A percentile compares a stretch with the other conserved stretches of the same genome.
Conservation (phyloP, 2,888 invertebrate species). For the Phyllotreta striolata region DNA sequence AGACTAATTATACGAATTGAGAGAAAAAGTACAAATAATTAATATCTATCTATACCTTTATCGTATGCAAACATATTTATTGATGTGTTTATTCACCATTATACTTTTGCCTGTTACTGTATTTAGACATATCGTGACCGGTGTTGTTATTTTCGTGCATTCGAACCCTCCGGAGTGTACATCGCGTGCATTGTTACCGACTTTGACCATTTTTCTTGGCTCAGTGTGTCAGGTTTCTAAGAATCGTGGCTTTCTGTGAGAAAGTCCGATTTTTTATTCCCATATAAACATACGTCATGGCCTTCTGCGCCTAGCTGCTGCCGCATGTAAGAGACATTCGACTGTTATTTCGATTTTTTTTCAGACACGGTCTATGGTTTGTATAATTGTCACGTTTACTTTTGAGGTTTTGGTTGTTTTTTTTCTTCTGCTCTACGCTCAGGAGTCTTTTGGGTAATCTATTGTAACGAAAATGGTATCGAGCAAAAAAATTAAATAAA, state of each 20-base stretch:
- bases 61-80: no score
- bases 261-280: conserved; percentile 59
- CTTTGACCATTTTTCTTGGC: conserved; percentile 62
- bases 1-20: no score
- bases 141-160: conserved; percentile 56
- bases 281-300: conserved; percentile 51
- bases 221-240: conserved; percentile 61
- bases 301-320: conserved; percentile 50
- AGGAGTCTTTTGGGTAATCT: background rate
- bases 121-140: conserved; percentile 57
- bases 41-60: no score
- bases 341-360: conserved; percentile 39
- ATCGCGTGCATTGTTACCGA: conserved; percentile 59
- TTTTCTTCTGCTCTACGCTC: background rate
- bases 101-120: conserved; percentile 43
- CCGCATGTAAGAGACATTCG: conserved; percentile 35
- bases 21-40: no score
- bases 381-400: conserved; percentile 34
- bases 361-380: conserved; percentile 31
- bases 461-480: conserved; percentile 4
- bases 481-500: no score
- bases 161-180: conserved; percentile 55
- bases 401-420: conserved; percentile 9
- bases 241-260: conserved; percentile 61
- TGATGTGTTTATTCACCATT: background rate